Percentiles rank a stretch among this genome's conserved stretches.
These are phyloP conservation scores for Chironomus striatipennis DNA, from an alignment of 1,140 invertebrate species.

Conservation along the genomic window DNA sequence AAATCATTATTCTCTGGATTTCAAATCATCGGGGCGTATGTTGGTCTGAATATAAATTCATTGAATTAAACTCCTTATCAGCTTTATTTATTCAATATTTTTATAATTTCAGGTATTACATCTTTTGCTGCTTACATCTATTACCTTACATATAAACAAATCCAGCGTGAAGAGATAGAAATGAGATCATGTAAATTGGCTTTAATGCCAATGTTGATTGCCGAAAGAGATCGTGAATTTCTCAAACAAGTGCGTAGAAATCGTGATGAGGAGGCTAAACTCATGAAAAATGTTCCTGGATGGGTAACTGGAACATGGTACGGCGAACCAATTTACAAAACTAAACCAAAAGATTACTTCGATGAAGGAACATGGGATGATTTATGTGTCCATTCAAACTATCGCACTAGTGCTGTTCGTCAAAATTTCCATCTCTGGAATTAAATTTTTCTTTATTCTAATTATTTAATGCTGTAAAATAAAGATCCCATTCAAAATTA, in stretches of 20 bases:
- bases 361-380: slow-evolving; percentile 43
- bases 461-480: not conserved
- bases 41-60: slow-evolving; percentile 19
- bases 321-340: slow-evolving; percentile 70
- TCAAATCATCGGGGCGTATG: not conserved
- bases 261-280: slow-evolving; percentile 70
- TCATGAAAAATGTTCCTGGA: slow-evolving; percentile 81
- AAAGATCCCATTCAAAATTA: not conserved
- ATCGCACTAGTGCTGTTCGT: slow-evolving; percentile 44
- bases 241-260: slow-evolving; percentile 72
- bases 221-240: slow-evolving; percentile 72
- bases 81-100: not conserved
- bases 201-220: slow-evolving; percentile 62
- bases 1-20: slow-evolving; percentile 58
- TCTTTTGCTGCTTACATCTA: slow-evolving; percentile 49
- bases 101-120: slow-evolving; percentile 45
- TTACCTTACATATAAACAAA: slow-evolving; percentile 44
- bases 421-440: slow-evolving; percentile 45
- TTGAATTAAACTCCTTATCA: slow-evolving; percentile 35
- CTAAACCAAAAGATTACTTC: slow-evolving; percentile 45
- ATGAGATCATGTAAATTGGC: slow-evolving; percentile 63
- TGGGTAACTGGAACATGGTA: slow-evolving; percentile 85
- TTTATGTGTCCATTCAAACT: slow-evolving; percentile 56
- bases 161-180: slow-evolving; percentile 55
- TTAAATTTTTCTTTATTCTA: slow-evolving; percentile 37